phyloP scores from a whole-genome alignment of 1,140 invertebrate species.

The Charaxes varanes region DNA sequence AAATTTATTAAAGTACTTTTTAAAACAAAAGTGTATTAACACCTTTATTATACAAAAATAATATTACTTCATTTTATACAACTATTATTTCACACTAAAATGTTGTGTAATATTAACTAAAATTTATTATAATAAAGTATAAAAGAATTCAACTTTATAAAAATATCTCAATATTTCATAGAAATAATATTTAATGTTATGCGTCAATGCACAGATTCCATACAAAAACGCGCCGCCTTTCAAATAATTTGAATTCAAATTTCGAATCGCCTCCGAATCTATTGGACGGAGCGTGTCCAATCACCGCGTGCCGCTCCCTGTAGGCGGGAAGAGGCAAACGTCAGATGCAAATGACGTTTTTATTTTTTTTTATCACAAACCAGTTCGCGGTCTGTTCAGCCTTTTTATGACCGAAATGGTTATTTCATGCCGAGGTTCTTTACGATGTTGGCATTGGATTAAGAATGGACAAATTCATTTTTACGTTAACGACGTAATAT shows the following conservation, averaged over 20 bases:
- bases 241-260: slow-evolving; percentile 35
- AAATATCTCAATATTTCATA: no score
- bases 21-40: no score
- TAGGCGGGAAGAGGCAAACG: slow-evolving; percentile 65
- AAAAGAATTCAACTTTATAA: no score
- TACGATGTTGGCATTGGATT: slow-evolving; percentile 9
- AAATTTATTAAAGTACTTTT: no score
- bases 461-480: slow-evolving; percentile 1
- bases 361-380: slow-evolving; percentile 45
- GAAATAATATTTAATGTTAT: no score
- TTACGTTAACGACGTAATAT: slow-evolving; percentile 5
- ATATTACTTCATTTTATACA: no score
- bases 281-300: slow-evolving; percentile 50
- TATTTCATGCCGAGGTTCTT: slow-evolving; percentile 32
- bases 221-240: neutral
- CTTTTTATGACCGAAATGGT: slow-evolving; percentile 37
- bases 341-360: slow-evolving; percentile 58
- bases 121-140: no score
- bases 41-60: no score
- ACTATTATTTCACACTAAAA: no score
- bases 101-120: no score
- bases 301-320: slow-evolving; percentile 23
- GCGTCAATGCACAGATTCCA: no score
- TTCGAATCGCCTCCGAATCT: slow-evolving; percentile 24
- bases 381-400: slow-evolving; percentile 33